A percentile compares a stretch with the other conserved stretches of the same genome.
Conservation (phyloP, 2,113 vertebrate species). For the Urocitellus parryii region DNA sequence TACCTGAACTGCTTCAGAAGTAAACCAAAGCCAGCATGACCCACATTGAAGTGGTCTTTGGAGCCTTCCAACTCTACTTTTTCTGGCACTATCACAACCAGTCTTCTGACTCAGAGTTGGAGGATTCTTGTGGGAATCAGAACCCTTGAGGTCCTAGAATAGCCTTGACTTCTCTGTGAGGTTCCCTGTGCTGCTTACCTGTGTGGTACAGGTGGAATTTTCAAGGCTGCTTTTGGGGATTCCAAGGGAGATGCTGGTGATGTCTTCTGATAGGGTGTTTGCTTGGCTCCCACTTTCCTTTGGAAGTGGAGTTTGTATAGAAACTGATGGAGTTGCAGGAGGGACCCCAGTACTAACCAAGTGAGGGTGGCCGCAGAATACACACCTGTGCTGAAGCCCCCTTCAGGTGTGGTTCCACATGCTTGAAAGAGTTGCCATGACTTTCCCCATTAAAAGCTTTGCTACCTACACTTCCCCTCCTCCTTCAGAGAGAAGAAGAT, state of each 20-base stretch:
- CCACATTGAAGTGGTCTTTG: neutral
- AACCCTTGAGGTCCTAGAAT: neutral
- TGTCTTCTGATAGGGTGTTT: neutral
- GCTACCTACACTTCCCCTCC: slow-evolving; percentile 46
- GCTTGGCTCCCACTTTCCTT: neutral
- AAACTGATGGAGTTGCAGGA: neutral
- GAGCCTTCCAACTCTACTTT: neutral
- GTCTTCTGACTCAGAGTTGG: neutral
- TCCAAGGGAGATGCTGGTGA: neutral
- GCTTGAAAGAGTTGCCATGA: neutral
- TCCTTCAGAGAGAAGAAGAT: slow-evolving; percentile 95
- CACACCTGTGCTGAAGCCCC: neutral
- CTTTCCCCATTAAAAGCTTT: neutral
- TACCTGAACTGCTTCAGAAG: neutral
- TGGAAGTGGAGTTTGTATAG: neutral
- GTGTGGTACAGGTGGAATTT: neutral
- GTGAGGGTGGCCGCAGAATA: neutral
- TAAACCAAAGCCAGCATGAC: neutral
- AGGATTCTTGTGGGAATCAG: neutral
- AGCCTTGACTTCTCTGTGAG: neutral
- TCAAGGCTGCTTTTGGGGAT: no score
- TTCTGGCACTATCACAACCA: neutral
- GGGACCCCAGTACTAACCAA: neutral
- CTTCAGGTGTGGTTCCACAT: accelerated
- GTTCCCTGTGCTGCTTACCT: neutral